Percentiles rank a stretch among this genome's conserved stretches.
phyloP scores from a whole-genome alignment of 2,113 vertebrate species.

The Zosterops hypoxanthus region DNA sequence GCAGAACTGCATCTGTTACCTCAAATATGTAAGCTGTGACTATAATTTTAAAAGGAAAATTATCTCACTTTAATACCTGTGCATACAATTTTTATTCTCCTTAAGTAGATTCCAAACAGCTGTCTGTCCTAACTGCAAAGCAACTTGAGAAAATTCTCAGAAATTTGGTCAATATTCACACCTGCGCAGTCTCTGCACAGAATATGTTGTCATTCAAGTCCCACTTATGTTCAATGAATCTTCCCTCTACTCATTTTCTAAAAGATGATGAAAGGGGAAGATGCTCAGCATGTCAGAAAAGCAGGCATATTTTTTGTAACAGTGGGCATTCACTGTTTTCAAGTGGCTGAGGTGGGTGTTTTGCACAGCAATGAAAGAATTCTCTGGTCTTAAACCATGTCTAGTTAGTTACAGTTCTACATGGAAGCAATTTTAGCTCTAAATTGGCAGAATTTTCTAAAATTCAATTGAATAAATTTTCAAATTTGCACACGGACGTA shows the following conservation, averaged over 20 bases:
- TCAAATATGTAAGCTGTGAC: constrained; percentile 16
- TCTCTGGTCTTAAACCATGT: not conserved
- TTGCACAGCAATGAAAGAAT: not conserved
- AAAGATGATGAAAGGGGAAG: not conserved
- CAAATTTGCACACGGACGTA: not conserved
- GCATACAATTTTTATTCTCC: not conserved
- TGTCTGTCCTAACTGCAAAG: not conserved
- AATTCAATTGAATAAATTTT: not conserved
- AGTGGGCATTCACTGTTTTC: not conserved
- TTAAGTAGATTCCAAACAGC: not conserved
- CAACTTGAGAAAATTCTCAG: not conserved
- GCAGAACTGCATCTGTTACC: constrained; percentile 29
- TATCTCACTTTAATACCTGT: not conserved
- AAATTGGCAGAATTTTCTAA: not conserved
- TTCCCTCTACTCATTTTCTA: not conserved
- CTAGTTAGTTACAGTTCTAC: not conserved
- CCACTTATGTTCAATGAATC: not conserved
- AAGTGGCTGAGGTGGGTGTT: not conserved
- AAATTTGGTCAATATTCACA: not conserved
- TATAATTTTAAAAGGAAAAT: constrained; percentile 14
- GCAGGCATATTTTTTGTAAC: not conserved
- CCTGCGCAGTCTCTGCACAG: not conserved
- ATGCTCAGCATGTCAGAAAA: not conserved
- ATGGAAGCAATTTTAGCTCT: not conserved
- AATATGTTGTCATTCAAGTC: not conserved